Percentiles rank a stretch among this genome's conserved stretches.
Evolutionary conservation across 1,140 invertebrate species (phyloP).

Genomic region (Mycetomoellerius zeteki): DNA sequence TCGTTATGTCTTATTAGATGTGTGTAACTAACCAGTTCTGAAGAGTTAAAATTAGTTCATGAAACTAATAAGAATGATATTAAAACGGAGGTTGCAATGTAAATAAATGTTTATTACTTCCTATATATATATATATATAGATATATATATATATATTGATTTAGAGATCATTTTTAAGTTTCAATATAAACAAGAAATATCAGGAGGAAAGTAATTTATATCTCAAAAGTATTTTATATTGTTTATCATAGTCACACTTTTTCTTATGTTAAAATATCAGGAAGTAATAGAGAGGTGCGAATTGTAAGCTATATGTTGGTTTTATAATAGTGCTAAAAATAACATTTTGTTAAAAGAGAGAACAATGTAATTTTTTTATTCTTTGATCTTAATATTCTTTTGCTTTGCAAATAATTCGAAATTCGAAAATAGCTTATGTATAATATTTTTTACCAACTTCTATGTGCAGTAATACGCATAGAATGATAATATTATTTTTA

Average conservation of each 20-base stretch:
- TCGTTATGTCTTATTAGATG: slow-evolving; percentile 30
- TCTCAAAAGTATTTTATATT: slow-evolving; percentile 64
- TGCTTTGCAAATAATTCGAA: background rate
- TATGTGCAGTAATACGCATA: slow-evolving; percentile 16
- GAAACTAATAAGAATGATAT: slow-evolving; percentile 53
- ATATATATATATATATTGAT: slow-evolving; percentile 46
- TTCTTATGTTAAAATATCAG: slow-evolving; percentile 61
- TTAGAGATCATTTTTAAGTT: slow-evolving; percentile 66
- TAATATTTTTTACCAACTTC: slow-evolving; percentile 24
- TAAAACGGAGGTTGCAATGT: slow-evolving; percentile 67
- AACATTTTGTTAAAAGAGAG: slow-evolving; percentile 9
- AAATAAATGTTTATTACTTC: slow-evolving; percentile 73
- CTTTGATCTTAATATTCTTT: background rate
- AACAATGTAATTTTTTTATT: background rate
- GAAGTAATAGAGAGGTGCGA: slow-evolving; percentile 37
- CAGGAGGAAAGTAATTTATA: slow-evolving; percentile 38
- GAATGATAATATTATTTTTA: slow-evolving; percentile 5
- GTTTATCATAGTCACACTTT: slow-evolving; percentile 42
- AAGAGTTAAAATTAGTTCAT: slow-evolving; percentile 36
- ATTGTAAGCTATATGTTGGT: slow-evolving; percentile 41
- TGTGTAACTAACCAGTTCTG: slow-evolving; percentile 21
- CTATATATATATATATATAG: background rate
- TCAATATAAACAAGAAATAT: slow-evolving; percentile 45
- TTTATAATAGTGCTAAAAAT: slow-evolving; percentile 17
- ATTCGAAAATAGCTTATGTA: background rate